Conservation (phyloP, 2,113 vertebrate genomes). For the Nesogale talazaci region DNA sequence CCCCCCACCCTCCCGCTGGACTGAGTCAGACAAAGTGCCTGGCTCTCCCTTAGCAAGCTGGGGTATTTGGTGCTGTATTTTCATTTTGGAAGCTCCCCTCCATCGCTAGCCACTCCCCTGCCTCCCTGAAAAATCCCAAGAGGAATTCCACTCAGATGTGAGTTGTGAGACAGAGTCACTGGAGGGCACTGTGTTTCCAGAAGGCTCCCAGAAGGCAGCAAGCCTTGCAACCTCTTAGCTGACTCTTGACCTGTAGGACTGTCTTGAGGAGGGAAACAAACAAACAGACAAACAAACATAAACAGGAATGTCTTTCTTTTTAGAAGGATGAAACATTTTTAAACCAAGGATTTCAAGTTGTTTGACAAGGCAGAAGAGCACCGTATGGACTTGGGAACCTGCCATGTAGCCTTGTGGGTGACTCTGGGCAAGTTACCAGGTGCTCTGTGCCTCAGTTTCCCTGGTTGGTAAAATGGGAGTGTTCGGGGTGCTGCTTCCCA, state of each 20-base stretch:
- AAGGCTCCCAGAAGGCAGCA: conserved; percentile 55
- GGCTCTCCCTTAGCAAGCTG: background rate
- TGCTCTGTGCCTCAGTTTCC: background rate
- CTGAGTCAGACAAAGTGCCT: background rate
- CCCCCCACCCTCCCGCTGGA: background rate
- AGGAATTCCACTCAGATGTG: conserved; percentile 49
- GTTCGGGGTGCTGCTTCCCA: no score
- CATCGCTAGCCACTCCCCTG: background rate
- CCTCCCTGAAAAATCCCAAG: conserved; percentile 25
- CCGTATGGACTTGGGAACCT: background rate
- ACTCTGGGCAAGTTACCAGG: background rate
- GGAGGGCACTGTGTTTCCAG: conserved; percentile 56
- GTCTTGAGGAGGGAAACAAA: background rate
- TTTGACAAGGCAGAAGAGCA: background rate
- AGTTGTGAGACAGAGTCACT: background rate
- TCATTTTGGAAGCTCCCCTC: conserved; percentile 60
- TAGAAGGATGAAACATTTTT: background rate
- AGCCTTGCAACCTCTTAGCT: conserved; percentile 29
- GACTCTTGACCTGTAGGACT: conserved; percentile 50
- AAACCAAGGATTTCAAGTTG: background rate
- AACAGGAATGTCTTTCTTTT: no score
- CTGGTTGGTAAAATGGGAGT: background rate
- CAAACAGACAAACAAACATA: no score
- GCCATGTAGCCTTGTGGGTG: background rate
- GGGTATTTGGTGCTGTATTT: conserved; percentile 60